These are phyloP conservation scores for Pogonocherus hispidulus DNA, from an alignment of 2,888 invertebrate genomes.

Conservation along the genomic window DNA sequence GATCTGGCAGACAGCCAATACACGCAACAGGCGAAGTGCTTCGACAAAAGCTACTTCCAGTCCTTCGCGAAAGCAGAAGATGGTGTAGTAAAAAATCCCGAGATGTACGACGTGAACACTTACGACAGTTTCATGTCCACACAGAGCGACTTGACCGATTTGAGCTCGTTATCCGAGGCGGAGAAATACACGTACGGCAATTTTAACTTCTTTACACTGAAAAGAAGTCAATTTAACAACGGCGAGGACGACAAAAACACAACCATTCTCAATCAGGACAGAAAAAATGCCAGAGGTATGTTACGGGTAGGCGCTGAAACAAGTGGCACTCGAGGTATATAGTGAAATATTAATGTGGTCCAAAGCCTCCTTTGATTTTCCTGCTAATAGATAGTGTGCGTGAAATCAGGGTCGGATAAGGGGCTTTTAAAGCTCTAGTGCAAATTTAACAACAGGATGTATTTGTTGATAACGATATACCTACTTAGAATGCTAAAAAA, in stretches of 20 bases:
- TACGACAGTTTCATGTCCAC: conserved; percentile 62
- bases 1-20: conserved; percentile 36
- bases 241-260: conserved; percentile 44
- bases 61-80: conserved; percentile 36
- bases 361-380: background rate
- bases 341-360: background rate
- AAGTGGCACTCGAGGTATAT: background rate
- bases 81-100: conserved; percentile 36
- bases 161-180: conserved; percentile 57
- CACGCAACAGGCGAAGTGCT: background rate
- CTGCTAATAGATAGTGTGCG: background rate
- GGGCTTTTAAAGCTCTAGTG: too few relatives aligned
- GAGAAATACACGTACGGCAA: conserved; percentile 58
- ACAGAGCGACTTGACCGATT: conserved; percentile 57
- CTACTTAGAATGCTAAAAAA: too few relatives aligned
- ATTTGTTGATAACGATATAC: too few relatives aligned
- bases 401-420: too few relatives aligned
- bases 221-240: conserved; percentile 51
- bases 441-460: too few relatives aligned
- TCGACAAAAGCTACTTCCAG: conserved; percentile 31
- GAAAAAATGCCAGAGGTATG: conserved; percentile 45
- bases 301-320: background rate
- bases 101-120: conserved; percentile 61
- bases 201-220: conserved; percentile 60
- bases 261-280: conserved; percentile 42